phyloP scores from a whole-genome alignment of 2,888 invertebrate genomes.

The Nomada fabriciana region DNA sequence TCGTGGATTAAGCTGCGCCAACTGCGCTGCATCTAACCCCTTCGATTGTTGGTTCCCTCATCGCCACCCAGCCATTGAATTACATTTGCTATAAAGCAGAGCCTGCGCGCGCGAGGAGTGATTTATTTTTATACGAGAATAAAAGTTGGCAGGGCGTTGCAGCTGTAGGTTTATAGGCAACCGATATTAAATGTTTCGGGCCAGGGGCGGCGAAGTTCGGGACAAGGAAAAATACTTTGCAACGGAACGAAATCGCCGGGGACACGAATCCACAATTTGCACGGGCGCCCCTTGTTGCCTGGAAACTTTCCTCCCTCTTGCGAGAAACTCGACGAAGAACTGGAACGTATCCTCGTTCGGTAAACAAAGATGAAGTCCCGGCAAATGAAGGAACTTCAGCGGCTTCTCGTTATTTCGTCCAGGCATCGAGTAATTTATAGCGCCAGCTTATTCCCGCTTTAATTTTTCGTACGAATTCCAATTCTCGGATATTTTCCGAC shows the following conservation, averaged over 20 bases:
- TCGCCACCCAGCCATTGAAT: too few relatives aligned
- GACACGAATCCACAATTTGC: slow-evolving; percentile 36
- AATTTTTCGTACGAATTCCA: not conserved
- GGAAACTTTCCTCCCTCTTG: slow-evolving; percentile 9
- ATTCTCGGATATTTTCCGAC: not conserved
- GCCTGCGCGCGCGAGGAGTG: too few relatives aligned
- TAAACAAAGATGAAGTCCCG: slow-evolving; percentile 11
- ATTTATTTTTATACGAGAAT: not conserved
- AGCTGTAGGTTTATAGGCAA: not conserved
- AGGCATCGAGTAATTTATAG: too few relatives aligned
- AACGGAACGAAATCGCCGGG: slow-evolving; percentile 11
- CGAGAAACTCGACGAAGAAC: slow-evolving; percentile 6
- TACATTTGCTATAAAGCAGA: too few relatives aligned
- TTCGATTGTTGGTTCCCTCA: too few relatives aligned
- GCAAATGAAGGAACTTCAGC: slow-evolving; percentile 17
- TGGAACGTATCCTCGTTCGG: not conserved
- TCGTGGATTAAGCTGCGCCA: not conserved
- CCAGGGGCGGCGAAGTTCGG: slow-evolving; percentile 15
- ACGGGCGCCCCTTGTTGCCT: slow-evolving; percentile 4
- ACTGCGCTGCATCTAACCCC: too few relatives aligned
- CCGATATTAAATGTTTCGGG: slow-evolving; percentile 17
- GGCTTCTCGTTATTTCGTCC: not conserved
- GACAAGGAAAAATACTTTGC: slow-evolving; percentile 43
- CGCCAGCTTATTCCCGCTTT: too few relatives aligned
- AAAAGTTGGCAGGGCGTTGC: not conserved